Base-by-base conservation (phyloP, 1,140 invertebrate genomes). In the Orchesella cincta region DNA sequence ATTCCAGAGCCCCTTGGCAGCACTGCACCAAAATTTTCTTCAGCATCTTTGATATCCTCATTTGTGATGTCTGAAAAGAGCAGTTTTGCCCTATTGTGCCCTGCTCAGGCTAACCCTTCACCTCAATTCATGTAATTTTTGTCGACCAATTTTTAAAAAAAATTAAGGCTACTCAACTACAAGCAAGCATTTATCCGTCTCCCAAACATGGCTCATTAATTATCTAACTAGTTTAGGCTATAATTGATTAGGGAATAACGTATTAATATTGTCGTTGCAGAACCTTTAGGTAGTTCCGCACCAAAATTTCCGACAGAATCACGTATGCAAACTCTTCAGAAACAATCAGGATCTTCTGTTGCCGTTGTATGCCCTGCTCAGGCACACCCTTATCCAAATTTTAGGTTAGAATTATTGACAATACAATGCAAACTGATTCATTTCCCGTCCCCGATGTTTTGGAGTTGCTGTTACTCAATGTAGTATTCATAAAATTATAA, bases 71-170 rank as follows among this genome's bases (percentile, higher is more conserved):
- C 85, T 62, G 82, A 85, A 83, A 74, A 82, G 57, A 83, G 81
- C 78, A 88, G 85, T 79, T 83, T 87, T 75, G 89, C 91, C 78
- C 86, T 94, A 77, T 87, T 91, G 67, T 93, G 92, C 85, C 89
- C 89, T 29, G 91, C 90, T 76, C 90, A 91, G 87, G 89, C 89
- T 77, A 91, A 88, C 84, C 91, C 80, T 36, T 28, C 78, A 23
- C 78, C 80, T 34, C 54, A 33, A 26, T 79, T 73, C 72, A 75
- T 75, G 80, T 81, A 62, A 12, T 16, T 62, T 28, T 62, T 62
- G 8, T 46, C 20, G 8, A 46, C 20, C n/a, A n/a, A n/a, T n/a
- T n/a, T n/a, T n/a, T n/a, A n/a, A n/a, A n/a, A n/a, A n/a, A n/a
- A n/a, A n/a, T n/a, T n/a, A n/a, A n/a, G n/a, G n/a, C n/a, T n/a